Evolutionary conservation across 2,888 invertebrate genomes (phyloP).

Genomic region (Ichneumoninae sp.): DNA sequence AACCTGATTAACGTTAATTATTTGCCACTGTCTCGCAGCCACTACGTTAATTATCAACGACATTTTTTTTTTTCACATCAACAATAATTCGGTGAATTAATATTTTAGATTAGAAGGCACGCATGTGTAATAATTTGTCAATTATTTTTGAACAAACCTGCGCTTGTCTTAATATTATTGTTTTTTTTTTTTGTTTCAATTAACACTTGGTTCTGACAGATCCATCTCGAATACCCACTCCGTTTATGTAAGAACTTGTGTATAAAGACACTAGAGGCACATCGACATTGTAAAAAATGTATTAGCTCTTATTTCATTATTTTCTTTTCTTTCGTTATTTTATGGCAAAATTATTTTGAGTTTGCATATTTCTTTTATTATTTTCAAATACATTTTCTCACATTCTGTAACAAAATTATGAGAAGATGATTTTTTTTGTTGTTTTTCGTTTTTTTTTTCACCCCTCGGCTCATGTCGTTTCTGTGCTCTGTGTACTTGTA

Average conservation of each 20-base stretch:
- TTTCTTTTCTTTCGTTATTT: not conserved
- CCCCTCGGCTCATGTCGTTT: slow-evolving; percentile 16
- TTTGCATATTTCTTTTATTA: slow-evolving; percentile 6
- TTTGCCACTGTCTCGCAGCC: not conserved
- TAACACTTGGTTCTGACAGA: not conserved
- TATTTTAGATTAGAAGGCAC: no score
- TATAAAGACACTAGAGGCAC: not conserved
- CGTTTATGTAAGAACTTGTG: not conserved
- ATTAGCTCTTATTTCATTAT: not conserved
- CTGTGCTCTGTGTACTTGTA: slow-evolving; percentile 54
- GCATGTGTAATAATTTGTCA: no score
- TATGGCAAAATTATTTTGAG: not conserved
- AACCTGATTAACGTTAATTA: not conserved
- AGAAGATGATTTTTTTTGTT: not conserved
- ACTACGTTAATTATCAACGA: no score
- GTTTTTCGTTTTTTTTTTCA: slow-evolving; percentile 34
- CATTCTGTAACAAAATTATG: not conserved
- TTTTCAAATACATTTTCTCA: not conserved
- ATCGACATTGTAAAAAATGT: slow-evolving; percentile 4
- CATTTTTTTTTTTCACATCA: no score
- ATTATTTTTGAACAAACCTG: no score
- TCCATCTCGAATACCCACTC: not conserved
- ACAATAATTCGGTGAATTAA: no score
- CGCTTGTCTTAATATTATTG: not conserved
- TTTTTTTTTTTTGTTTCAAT: not conserved